Evolutionary conservation across 1,140 invertebrate species (phyloP).

Genomic region (Brachionus rotundiformis): DNA sequence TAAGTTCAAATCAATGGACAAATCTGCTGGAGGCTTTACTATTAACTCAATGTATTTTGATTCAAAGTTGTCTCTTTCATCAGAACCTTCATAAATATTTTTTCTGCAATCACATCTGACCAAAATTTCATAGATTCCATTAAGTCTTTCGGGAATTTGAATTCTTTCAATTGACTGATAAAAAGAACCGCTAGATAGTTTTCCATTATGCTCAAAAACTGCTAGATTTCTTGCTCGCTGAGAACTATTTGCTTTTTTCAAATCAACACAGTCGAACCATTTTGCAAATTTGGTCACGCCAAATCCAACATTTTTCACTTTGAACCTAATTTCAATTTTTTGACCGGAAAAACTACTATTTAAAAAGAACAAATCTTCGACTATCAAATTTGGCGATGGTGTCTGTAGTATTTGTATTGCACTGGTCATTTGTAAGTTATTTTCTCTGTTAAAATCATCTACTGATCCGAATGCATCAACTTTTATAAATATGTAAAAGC

Average conservation of each 20-base stretch:
- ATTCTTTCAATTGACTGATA: neutral
- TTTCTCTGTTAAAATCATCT: neutral
- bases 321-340: conserved; percentile 7
- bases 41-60: neutral
- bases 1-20: neutral
- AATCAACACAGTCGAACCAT: neutral
- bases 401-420: neutral
- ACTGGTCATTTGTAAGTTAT: neutral
- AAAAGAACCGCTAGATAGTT: neutral
- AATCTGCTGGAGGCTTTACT: neutral
- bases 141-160: neutral
- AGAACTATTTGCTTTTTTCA: conserved; percentile 6
- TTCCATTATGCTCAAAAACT: neutral
- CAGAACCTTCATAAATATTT: neutral
- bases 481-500: neutral
- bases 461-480: neutral
- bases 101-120: neutral
- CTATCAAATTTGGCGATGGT: neutral
- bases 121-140: neutral
- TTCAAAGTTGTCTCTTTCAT: neutral
- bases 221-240: neutral
- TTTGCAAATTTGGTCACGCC: neutral
- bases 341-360: neutral
- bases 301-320: neutral
- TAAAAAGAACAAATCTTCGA: neutral